A percentile compares a stretch with the other conserved stretches of the same genome.
phyloP scores from a whole-genome alignment of 1,140 invertebrate species.

The Hypsibius dujardini region DNA sequence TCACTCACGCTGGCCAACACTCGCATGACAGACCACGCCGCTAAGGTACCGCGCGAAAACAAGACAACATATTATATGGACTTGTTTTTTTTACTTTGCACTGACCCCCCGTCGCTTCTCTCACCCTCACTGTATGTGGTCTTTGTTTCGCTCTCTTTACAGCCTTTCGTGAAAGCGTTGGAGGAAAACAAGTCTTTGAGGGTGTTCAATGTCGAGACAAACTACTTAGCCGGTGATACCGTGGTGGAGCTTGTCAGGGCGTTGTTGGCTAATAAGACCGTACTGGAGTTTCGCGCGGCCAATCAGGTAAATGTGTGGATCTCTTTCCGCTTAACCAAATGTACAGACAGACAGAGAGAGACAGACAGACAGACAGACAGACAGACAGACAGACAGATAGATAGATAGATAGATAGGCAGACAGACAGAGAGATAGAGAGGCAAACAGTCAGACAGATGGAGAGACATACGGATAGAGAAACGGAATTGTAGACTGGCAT shows the following conservation, averaged over 20 bases:
- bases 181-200: constrained; percentile 66
- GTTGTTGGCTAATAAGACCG: constrained; percentile 60
- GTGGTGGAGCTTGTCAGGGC: constrained; percentile 64
- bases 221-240: constrained; percentile 58
- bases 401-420: no score
- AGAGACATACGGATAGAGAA: no score
- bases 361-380: no score
- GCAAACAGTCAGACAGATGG: no score
- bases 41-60: constrained; percentile 32
- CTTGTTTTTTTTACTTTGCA: no score
- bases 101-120: background rate
- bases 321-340: constrained; percentile 8
- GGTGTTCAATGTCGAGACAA: constrained; percentile 86
- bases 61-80: no score
- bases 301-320: constrained; percentile 57
- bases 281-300: constrained; percentile 79
- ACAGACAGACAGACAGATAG: no score
- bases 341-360: no score
- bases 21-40: constrained; percentile 69
- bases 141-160: no score
- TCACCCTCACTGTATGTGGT: background rate
- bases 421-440: no score
- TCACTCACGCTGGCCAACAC: constrained; percentile 80
- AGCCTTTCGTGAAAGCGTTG: constrained; percentile 61
- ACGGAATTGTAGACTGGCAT: no score